These are phyloP conservation scores for Camponotus pennsylvanicus DNA, from an alignment of 1,140 invertebrate genomes.

Conservation along the genomic window DNA sequence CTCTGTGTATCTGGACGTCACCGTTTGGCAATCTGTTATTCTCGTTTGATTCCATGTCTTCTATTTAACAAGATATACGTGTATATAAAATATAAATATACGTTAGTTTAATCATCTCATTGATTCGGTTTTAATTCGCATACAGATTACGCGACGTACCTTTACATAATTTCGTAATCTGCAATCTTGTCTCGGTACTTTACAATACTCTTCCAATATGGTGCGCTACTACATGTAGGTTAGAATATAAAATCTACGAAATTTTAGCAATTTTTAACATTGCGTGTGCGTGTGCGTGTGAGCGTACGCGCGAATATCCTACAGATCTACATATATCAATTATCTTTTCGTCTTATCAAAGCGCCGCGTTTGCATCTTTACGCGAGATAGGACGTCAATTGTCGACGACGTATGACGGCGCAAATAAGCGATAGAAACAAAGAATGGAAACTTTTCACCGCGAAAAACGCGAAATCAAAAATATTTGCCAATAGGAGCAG, in stretches of 20 bases:
- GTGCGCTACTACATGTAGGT: slow-evolving; percentile 37
- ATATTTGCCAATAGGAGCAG: too few species aligned
- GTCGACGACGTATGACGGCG: slow-evolving; percentile 59
- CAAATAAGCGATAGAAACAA: neutral
- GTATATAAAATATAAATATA: neutral
- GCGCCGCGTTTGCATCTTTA: slow-evolving; percentile 38
- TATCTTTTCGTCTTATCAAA: slow-evolving; percentile 40
- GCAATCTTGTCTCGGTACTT: neutral
- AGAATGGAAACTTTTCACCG: too few species aligned
- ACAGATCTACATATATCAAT: neutral
- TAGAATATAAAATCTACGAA: slow-evolving; percentile 38
- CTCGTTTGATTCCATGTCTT: slow-evolving; percentile 72
- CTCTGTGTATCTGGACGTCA: slow-evolving; percentile 65
- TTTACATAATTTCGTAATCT: neutral
- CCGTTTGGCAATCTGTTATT: slow-evolving; percentile 70
- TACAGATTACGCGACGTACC: neutral
- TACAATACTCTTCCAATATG: neutral
- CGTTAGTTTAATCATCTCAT: neutral
- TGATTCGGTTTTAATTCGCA: neutral
- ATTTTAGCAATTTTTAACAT: neutral
- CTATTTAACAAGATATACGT: neutral
- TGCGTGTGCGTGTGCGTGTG: neutral
- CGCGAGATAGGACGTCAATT: slow-evolving; percentile 54
- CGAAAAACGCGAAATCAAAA: too few species aligned
- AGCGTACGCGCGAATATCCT: neutral